Base-by-base conservation (phyloP, 2,113 vertebrate species). In the Hippocampus comes region DNA sequence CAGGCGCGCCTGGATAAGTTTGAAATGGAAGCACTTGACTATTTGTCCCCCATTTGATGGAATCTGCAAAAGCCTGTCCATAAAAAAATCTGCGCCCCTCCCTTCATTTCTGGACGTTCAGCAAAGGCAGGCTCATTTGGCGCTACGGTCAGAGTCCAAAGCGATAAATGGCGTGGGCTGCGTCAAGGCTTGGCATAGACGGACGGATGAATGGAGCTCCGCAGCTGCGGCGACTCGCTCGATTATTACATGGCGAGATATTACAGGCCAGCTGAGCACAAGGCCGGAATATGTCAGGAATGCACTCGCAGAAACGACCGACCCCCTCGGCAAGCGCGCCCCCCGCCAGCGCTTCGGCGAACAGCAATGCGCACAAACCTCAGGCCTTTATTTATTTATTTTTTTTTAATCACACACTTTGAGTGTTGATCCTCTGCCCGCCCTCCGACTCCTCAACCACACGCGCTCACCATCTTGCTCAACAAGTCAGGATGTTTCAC, bases 401-500 rank as follows among this genome's bases (percentile, higher is more conserved):
- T 55, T 63, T 72, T 21, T 53, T 69, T 7, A 46, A 71, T 79
- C 69, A 56, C 80, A 81, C 15, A 59, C 68, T 0, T 72, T 42
- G 30, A 6, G 42, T 78, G 12, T 23, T 23, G 41, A 38, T 68
- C 38, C 34, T n/a, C 17, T 18, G 18, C 9, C 41, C 18, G 23
- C 23, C 41, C 21, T 4, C 38, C 23, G 7, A 21, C 63, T n/a
- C 20, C 59, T 42, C 60, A n/a, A 14, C 5, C 69, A 67, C 27
- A 20, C 25, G n/a, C 67, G 56, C 55, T 72, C 80, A 80, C 74
- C 79, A 1, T 78, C 63, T 89, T 86, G 81, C 86, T 83, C 78
- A 88, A 87, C 80, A 78, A 68, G 78, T 84, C 78, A 82, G 85
- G 86, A 87, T 89, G 84, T 85, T 88, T 81, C 83, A 80, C 90